Percentiles rank a stretch among this genome's conserved stretches.
Evolutionary conservation across 2,113 vertebrate genomes (phyloP).

Genomic region (Phaethornis superciliosus): DNA sequence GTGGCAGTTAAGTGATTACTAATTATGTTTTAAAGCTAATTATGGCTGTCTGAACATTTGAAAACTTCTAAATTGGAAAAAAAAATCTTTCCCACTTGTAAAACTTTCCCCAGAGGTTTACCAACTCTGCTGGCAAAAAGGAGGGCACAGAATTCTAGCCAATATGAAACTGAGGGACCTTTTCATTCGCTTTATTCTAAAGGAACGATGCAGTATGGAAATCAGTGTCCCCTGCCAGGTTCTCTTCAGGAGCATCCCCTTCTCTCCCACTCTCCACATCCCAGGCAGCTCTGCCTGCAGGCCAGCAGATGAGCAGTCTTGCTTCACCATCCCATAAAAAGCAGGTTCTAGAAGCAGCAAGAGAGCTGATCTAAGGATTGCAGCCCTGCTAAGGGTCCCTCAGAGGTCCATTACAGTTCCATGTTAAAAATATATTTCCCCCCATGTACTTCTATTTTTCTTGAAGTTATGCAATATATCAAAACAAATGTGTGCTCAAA

Average conservation of each 20-base stretch:
- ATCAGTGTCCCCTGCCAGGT: neutral
- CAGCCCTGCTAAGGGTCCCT: neutral
- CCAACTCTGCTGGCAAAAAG: neutral
- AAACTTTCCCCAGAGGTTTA: neutral
- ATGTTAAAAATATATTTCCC: neutral
- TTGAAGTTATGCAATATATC: neutral
- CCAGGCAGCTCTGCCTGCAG: neutral
- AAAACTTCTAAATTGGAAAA: neutral
- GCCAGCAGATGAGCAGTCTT: neutral
- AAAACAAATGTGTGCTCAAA: neutral
- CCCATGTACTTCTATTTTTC: neutral
- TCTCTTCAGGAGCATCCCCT: neutral
- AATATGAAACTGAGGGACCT: neutral
- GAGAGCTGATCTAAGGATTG: neutral
- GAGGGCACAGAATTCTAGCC: neutral
- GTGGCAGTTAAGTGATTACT: neutral
- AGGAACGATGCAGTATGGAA: neutral
- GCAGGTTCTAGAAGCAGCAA: neutral
- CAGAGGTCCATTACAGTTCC: neutral
- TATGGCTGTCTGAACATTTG: neutral
- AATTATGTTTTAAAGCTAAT: neutral
- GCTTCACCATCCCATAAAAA: neutral
- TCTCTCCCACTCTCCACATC: rapidly evolving
- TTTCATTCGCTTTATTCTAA: neutral
- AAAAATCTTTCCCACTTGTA: neutral